Conservation (phyloP, 2,113 vertebrate species). For the Cebus imitator region DNA sequence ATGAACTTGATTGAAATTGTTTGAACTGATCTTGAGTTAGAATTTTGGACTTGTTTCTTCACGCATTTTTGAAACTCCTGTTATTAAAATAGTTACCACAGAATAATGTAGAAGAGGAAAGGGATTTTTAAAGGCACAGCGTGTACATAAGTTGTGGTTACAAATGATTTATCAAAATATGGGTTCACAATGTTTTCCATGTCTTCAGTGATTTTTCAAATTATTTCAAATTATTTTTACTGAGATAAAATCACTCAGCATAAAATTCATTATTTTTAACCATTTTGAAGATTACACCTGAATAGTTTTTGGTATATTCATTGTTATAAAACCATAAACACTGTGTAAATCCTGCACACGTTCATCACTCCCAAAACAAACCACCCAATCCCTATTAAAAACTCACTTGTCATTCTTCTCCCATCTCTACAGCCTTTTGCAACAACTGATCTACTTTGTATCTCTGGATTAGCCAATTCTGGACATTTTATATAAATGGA, state of each 20-base stretch:
- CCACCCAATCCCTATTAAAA: no score
- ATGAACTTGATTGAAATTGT: not conserved
- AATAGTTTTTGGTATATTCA: not conserved
- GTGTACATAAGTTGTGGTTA: not conserved
- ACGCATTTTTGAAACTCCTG: not conserved
- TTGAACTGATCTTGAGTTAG: not conserved
- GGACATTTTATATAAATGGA: not conserved
- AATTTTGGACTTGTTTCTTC: not conserved
- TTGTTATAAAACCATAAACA: not conserved
- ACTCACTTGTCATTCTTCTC: not conserved
- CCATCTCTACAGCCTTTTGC: not conserved
- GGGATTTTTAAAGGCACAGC: not conserved
- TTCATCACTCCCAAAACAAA: not conserved
- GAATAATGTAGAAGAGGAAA: not conserved
- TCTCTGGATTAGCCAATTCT: not conserved
- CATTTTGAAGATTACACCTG: not conserved
- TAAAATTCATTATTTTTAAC: not conserved
- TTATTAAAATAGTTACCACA: not conserved
- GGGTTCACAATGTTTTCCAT: constrained; percentile 7
- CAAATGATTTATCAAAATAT: not conserved
- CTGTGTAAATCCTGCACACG: not conserved
- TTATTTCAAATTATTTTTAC: not conserved
- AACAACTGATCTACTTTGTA: not conserved
- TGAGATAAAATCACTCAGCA: not conserved
- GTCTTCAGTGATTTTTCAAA: not conserved